phyloP scores from a whole-genome alignment of 2,797 vertebrate genomes.

The Merluccius polli region DNA sequence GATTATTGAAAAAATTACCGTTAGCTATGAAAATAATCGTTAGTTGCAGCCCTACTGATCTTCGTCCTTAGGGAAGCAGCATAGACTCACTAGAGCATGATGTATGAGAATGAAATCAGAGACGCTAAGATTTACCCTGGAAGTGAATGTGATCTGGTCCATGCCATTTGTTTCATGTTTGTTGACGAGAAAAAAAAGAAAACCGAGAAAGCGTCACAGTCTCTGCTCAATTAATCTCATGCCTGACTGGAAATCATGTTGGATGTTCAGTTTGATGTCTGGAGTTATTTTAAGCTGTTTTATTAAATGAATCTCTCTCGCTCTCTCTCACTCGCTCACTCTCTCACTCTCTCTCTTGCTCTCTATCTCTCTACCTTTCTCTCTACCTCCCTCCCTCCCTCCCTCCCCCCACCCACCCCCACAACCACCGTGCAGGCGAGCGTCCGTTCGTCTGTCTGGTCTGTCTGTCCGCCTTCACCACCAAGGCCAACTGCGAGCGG shows the following conservation, averaged over 20 bases:
- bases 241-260: neutral
- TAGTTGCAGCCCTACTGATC: too few species aligned
- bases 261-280: neutral
- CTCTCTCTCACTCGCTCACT: too few species aligned
- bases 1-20: too few species aligned
- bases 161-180: neutral
- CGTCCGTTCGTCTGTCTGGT: constrained; percentile 94
- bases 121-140: neutral
- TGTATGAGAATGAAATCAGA: neutral
- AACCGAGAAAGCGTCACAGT: neutral
- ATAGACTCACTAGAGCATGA: neutral
- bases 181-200: too few species aligned
- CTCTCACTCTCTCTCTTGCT: constrained; percentile 3
- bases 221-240: neutral
- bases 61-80: neutral
- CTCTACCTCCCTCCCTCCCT: neutral
- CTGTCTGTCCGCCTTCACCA: constrained; percentile 96
- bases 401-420: neutral
- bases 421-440: constrained; percentile 75
- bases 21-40: too few species aligned
- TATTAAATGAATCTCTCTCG: neutral
- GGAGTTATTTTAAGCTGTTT: neutral
- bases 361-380: too few species aligned
- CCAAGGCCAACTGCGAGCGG: constrained; percentile 97
- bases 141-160: neutral